Percentiles rank a stretch among this genome's conserved stretches.
phyloP scores from a whole-genome alignment of 2,888 invertebrate species.

The Coenonympha glycerion region DNA sequence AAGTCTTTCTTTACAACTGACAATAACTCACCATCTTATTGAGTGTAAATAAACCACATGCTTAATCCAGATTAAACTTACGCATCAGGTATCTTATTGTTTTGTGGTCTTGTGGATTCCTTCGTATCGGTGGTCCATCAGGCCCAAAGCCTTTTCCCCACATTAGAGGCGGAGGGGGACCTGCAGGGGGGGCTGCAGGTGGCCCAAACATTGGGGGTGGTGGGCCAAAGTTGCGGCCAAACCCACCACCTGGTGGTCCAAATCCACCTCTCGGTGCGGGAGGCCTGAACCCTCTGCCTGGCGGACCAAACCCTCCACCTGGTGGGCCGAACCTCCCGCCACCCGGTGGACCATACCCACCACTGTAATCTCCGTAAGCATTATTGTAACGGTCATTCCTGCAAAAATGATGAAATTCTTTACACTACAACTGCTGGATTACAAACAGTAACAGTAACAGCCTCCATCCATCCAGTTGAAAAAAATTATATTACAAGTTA shows the following conservation, averaged over 20 bases:
- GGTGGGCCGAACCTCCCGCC: constrained; percentile 28
- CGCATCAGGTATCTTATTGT: constrained; percentile 40
- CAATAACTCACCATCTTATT: too few species aligned
- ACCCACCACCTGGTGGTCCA: constrained; percentile 20
- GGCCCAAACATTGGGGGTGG: constrained; percentile 17
- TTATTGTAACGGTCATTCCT: constrained; percentile 46
- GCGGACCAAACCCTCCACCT: constrained; percentile 5
- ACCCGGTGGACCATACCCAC: constrained; percentile 44
- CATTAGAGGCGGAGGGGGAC: constrained; percentile 16
- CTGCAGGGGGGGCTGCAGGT: constrained; percentile 21
- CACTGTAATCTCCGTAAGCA: constrained; percentile 51
- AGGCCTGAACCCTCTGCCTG: not conserved
- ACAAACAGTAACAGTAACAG: too few species aligned
- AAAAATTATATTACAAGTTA: too few species aligned
- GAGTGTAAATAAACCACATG: too few species aligned
- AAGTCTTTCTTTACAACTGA: too few species aligned
- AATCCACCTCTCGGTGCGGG: not conserved
- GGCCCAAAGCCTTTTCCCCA: constrained; percentile 40
- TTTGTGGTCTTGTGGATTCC: constrained; percentile 25
- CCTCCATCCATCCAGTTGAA: too few species aligned
- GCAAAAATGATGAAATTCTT: constrained; percentile 20
- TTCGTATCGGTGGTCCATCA: constrained; percentile 34
- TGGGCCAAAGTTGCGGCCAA: constrained; percentile 20
- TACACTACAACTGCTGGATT: too few species aligned
- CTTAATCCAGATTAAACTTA: too few species aligned